A percentile compares a stretch with the other conserved stretches of the same genome.
Evolutionary conservation across 2,113 vertebrate genomes (phyloP).

Genomic region (Takifugu flavidus): DNA sequence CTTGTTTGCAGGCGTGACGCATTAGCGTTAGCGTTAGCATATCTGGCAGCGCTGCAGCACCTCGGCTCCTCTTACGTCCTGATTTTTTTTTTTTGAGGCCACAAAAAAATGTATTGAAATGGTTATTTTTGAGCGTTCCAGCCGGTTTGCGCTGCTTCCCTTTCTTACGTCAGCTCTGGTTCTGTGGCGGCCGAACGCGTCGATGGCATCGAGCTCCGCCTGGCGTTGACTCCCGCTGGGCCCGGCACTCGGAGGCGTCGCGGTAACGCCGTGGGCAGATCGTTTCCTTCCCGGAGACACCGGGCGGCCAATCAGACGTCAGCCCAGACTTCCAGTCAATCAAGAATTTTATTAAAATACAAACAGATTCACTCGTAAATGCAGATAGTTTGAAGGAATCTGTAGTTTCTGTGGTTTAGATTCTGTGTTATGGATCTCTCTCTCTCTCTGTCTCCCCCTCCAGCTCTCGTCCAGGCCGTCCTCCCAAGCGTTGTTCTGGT

Average conservation of each 20-base stretch:
- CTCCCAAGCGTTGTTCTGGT: slow-evolving; percentile 88
- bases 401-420: background rate
- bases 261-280: background rate
- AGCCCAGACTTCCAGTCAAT: background rate
- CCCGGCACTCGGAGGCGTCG: slow-evolving; percentile 8
- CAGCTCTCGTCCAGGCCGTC: slow-evolving; percentile 91
- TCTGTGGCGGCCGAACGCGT: background rate
- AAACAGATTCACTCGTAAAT: too few species aligned
- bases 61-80: background rate
- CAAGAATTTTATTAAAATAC: background rate
- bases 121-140: too few species aligned
- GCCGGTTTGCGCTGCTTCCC: background rate
- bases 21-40: slow-evolving; percentile 21
- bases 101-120: background rate
- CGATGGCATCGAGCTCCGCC: background rate
- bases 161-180: slow-evolving; percentile 10
- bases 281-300: background rate
- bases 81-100: background rate
- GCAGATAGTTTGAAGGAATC: too few species aligned
- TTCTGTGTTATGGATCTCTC: slow-evolving; percentile 21
- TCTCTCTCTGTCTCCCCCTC: slow-evolving; percentile 17
- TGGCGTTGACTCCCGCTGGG: background rate
- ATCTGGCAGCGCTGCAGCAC: slow-evolving; percentile 1
- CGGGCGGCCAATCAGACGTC: background rate
- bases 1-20: slow-evolving; percentile 1